phyloP scores from a whole-genome alignment of 2,888 invertebrate species.

The Tethea ocularis region DNA sequence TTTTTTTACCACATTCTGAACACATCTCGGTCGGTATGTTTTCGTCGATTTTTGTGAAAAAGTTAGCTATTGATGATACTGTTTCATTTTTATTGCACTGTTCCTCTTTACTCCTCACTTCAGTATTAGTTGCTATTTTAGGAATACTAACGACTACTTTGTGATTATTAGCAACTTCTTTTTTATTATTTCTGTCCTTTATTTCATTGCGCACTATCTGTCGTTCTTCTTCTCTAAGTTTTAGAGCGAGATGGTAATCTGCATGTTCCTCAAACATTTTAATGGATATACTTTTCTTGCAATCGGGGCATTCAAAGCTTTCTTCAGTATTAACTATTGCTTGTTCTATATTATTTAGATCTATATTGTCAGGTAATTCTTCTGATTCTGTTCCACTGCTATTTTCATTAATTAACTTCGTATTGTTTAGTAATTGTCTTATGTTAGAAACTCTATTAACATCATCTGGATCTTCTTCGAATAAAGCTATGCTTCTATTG shows the following conservation, averaged over 20 bases:
- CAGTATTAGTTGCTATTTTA: conserved; percentile 20
- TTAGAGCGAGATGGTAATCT: conserved; percentile 89
- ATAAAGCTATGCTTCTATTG: conserved; percentile 73
- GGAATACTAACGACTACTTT: conserved; percentile 9
- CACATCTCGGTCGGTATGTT: conserved; percentile 81
- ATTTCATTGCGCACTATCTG: conserved; percentile 51
- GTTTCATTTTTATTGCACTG: conserved; percentile 46
- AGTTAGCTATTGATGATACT: conserved; percentile 61
- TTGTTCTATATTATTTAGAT: conserved; percentile 15
- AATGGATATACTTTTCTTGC: conserved; percentile 83
- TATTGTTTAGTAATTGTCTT: conserved; percentile 58
- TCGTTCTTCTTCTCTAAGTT: conserved; percentile 85
- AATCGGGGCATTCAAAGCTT: conserved; percentile 84
- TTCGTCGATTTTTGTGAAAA: conserved; percentile 73
- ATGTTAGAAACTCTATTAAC: conserved; percentile 59
- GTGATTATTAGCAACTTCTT: not conserved
- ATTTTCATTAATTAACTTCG: conserved; percentile 31
- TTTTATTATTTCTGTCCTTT: conserved; percentile 35
- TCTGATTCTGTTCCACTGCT: conserved; percentile 26
- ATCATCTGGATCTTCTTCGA: conserved; percentile 67
- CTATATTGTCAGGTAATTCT: conserved; percentile 12
- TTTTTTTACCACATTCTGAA: conserved; percentile 86
- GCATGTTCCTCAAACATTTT: conserved; percentile 86
- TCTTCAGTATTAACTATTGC: conserved; percentile 29
- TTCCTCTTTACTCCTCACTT: conserved; percentile 31